Percentiles rank a stretch among this genome's conserved stretches.
Evolutionary conservation across 1,140 invertebrate species (phyloP).

Genomic region (Colletes latitarsis): DNA sequence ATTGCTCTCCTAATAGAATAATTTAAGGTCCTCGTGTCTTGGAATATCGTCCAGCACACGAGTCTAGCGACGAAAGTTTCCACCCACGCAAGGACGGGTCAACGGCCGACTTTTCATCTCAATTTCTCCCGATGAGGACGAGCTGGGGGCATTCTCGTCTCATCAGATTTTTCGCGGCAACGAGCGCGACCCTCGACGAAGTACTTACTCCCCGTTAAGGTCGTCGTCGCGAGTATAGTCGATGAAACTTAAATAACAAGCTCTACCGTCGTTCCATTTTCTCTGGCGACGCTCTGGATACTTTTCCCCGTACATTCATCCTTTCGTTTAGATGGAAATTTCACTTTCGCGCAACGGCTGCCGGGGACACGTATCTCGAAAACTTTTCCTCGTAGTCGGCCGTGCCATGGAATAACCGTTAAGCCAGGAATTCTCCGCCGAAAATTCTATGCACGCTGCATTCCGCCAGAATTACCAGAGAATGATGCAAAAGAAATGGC

Average conservation of each 20-base stretch:
- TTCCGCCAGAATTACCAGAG: too few relatives aligned
- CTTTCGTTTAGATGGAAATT: constrained; percentile 4
- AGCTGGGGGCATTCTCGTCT: constrained; percentile 14
- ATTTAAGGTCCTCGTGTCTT: not conserved
- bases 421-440: too few relatives aligned
- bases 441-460: too few relatives aligned
- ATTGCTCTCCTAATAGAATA: not conserved
- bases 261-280: not conserved
- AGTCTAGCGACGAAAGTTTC: not conserved
- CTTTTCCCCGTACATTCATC: not conserved
- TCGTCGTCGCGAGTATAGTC: not conserved
- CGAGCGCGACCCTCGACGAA: not conserved
- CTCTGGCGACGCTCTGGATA: not conserved
- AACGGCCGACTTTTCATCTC: constrained; percentile 26
- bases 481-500: too few relatives aligned
- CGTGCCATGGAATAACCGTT: not conserved
- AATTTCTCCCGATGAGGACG: not conserved
- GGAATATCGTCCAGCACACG: not conserved
- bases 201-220: too few relatives aligned
- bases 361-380: not conserved
- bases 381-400: not conserved
- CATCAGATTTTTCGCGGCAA: constrained; percentile 36
- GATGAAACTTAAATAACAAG: constrained; percentile 20
- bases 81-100: not conserved
- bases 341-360: constrained; percentile 2